These are phyloP conservation scores for Apostichopus japonicus DNA, from an alignment of 35 echinoderm and acorn worm genomes.

Conservation along the genomic window DNA sequence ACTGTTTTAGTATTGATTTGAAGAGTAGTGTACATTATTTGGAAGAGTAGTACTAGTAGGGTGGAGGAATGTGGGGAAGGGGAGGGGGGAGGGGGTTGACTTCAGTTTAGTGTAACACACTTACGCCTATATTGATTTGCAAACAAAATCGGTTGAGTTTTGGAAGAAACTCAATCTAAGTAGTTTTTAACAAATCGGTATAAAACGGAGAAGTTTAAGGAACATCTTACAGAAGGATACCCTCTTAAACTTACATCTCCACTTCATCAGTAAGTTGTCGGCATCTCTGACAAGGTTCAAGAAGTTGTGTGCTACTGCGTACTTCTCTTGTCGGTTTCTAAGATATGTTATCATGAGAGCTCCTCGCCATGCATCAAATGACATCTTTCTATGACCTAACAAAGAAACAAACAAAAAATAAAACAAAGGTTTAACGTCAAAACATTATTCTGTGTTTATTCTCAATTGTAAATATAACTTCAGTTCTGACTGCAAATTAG, in stretches of 20 bases:
- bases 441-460: too few species aligned
- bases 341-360: slow-evolving; percentile 22
- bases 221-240: background rate
- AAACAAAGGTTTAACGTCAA: background rate
- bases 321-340: slow-evolving; percentile 16
- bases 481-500: too few species aligned
- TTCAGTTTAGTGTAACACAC: too few species aligned
- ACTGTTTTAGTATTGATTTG: too few species aligned
- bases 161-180: background rate
- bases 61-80: too few species aligned
- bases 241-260: slow-evolving; percentile 31
- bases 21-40: background rate
- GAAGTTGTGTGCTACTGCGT: slow-evolving; percentile 29
- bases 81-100: too few species aligned
- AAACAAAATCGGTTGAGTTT: background rate
- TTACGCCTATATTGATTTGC: too few species aligned
- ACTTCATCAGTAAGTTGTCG: slow-evolving; percentile 39
- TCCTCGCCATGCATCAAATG: slow-evolving; percentile 15
- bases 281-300: slow-evolving; percentile 27
- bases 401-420: background rate
- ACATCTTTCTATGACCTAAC: slow-evolving; percentile 27
- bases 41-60: background rate
- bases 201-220: background rate
- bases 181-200: background rate
- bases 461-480: too few species aligned